phyloP scores from a whole-genome alignment of 2,797 vertebrate genomes.

The Danio choprae region DNA sequence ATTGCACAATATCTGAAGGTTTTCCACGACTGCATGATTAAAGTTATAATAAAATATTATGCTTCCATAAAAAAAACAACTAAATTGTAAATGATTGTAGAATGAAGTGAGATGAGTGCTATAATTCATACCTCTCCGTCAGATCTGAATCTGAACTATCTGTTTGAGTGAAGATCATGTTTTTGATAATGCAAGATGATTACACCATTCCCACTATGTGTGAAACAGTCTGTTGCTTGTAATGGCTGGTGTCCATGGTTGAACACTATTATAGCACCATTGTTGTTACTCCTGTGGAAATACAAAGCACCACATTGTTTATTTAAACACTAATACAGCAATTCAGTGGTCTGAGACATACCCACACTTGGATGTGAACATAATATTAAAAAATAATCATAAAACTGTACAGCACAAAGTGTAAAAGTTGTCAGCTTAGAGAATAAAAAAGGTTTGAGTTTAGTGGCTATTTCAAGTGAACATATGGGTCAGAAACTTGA shows the following conservation, averaged over 20 bases:
- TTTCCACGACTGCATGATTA: neutral
- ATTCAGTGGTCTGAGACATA: neutral
- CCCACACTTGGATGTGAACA: neutral
- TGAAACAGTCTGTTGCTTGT: constrained; percentile 8
- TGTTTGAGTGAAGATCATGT: no score
- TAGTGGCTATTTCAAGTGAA: neutral
- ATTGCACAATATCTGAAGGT: neutral
- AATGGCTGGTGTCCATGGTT: constrained; percentile 16
- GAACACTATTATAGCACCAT: constrained; percentile 21
- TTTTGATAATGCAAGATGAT: neutral
- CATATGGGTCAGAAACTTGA: neutral
- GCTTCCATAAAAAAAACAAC: neutral
- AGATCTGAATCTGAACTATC: neutral
- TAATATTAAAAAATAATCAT: neutral
- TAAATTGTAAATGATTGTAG: neutral
- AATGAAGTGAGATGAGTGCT: neutral
- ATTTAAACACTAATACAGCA: constrained; percentile 14
- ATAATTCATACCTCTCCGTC: neutral
- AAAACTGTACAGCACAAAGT: constrained; percentile 5
- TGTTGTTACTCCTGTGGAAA: constrained; percentile 4
- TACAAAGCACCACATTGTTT: constrained; percentile 3
- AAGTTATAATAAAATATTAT: neutral
- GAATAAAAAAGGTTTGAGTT: neutral
- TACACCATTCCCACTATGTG: neutral
- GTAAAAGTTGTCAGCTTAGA: neutral